A percentile compares a stretch with the other conserved stretches of the same genome.
Conservation (phyloP, 2,113 vertebrate species). For the Tragelaphus buxtoni region DNA sequence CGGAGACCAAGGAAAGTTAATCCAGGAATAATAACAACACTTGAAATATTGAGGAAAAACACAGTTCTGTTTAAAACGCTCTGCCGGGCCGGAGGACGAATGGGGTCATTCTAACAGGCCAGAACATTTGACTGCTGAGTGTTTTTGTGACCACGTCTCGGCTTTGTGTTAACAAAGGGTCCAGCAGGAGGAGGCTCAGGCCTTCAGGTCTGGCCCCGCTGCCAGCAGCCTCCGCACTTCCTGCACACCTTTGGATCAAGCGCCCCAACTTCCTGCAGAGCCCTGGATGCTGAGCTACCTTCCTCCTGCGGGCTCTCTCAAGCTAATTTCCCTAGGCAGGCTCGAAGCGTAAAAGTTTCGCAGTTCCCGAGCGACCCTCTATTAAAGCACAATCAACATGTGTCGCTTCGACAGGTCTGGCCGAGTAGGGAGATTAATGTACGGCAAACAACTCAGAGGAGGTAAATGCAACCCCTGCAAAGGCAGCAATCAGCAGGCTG, state of each 20-base stretch:
- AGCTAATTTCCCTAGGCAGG: neutral
- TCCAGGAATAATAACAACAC: constrained; percentile 12
- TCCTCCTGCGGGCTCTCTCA: neutral
- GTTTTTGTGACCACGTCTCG: neutral
- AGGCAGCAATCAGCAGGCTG: neutral
- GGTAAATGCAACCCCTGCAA: neutral
- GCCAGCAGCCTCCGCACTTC: constrained; percentile 37
- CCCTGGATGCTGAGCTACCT: neutral
- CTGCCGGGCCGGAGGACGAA: neutral
- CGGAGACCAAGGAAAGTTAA: constrained; percentile 42
- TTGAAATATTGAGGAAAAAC: constrained; percentile 4
- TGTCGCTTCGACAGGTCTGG: neutral
- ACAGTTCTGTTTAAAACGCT: constrained; percentile 23
- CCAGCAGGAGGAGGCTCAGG: neutral
- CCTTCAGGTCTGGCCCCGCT: neutral
- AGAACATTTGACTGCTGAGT: neutral
- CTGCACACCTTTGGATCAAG: constrained; percentile 56
- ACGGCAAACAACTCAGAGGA: constrained; percentile 20
- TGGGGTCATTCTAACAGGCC: neutral
- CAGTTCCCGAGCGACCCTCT: neutral
- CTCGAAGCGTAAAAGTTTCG: neutral
- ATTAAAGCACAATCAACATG: neutral
- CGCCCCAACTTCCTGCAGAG: constrained; percentile 31
- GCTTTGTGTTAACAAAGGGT: neutral
- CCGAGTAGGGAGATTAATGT: neutral